Conservation (phyloP, 2,113 vertebrate species). For the Anolis sagrei region DNA sequence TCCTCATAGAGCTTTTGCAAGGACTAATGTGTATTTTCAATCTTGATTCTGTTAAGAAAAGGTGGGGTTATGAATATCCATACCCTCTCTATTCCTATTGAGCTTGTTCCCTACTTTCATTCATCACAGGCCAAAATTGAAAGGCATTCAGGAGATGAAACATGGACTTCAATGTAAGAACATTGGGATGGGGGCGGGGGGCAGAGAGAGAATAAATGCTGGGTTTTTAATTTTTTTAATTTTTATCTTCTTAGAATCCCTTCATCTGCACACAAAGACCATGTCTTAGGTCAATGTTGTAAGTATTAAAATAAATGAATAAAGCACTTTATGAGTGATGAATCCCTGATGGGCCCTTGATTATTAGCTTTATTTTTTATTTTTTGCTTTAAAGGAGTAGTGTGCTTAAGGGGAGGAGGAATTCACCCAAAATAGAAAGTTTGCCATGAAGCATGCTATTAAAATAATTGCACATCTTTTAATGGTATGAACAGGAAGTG, state of each 20-base stretch:
- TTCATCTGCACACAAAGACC: constrained; percentile 14
- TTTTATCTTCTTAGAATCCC: not conserved
- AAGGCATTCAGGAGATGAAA: too few relatives aligned
- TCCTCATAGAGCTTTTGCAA: not conserved
- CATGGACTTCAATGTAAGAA: too few relatives aligned
- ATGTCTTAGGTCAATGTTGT: constrained; percentile 43
- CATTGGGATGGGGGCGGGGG: too few relatives aligned
- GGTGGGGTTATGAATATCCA: too few relatives aligned
- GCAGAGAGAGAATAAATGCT: not conserved
- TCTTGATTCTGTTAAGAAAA: not conserved
- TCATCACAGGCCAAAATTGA: not conserved
- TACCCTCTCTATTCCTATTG: too few relatives aligned
- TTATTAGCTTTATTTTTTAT: constrained; percentile 50
- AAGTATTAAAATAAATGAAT: constrained; percentile 55
- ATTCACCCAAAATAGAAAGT: constrained; percentile 51
- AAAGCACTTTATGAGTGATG: constrained; percentile 68
- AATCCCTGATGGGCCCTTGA: constrained; percentile 59
- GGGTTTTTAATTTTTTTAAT: too few relatives aligned
- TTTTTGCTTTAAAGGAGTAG: constrained; percentile 9
- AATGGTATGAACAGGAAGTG: constrained; percentile 52
- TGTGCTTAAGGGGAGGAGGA: constrained; percentile 59
- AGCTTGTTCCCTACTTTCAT: not conserved
- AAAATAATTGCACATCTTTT: constrained; percentile 74
- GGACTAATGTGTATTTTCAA: not conserved
- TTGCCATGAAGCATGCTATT: constrained; percentile 65